A percentile compares a stretch with the other conserved stretches of the same genome.
phyloP scores from a whole-genome alignment of 1,140 invertebrate genomes.

The Apis dorsata region DNA sequence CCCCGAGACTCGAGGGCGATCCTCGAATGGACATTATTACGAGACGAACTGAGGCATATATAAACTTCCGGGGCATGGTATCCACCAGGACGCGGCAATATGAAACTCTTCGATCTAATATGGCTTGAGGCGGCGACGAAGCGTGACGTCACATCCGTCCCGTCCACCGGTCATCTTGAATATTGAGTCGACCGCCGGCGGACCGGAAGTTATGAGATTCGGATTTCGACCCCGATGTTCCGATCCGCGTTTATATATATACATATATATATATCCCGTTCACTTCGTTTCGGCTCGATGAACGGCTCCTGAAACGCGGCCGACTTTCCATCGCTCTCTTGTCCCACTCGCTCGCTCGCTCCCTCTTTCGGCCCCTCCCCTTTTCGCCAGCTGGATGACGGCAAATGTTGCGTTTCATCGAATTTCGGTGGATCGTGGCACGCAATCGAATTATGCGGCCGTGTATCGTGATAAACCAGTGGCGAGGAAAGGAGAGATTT shows the following conservation, averaged over 20 bases:
- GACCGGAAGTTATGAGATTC: conserved; percentile 80
- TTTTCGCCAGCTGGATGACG: not conserved
- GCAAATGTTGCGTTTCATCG: conserved; percentile 43
- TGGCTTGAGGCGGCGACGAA: conserved; percentile 79
- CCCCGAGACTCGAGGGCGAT: not conserved
- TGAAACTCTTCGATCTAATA: conserved; percentile 79
- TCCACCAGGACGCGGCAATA: conserved; percentile 73
- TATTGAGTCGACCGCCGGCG: conserved; percentile 77
- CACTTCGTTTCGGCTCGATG: conserved; percentile 63
- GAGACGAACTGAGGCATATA: conserved; percentile 71
- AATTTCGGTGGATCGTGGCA: conserved; percentile 14
- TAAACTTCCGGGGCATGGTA: conserved; percentile 72
- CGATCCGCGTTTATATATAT: conserved; percentile 59
- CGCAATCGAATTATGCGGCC: conserved; percentile 32
- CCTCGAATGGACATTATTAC: conserved; percentile 71
- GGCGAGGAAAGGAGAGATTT: not conserved
- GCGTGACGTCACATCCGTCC: conserved; percentile 78
- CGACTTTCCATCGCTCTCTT: conserved; percentile 41
- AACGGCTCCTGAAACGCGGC: conserved; percentile 45
- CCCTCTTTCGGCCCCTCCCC: not conserved
- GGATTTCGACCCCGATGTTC: conserved; percentile 71
- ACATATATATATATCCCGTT: conserved; percentile 53
- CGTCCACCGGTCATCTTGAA: conserved; percentile 78
- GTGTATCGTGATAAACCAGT: conserved; percentile 8
- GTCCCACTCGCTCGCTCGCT: not conserved